These are phyloP conservation scores for Pemphigus obesinymphae DNA, from an alignment of 1,140 invertebrate genomes.

Conservation along the genomic window DNA sequence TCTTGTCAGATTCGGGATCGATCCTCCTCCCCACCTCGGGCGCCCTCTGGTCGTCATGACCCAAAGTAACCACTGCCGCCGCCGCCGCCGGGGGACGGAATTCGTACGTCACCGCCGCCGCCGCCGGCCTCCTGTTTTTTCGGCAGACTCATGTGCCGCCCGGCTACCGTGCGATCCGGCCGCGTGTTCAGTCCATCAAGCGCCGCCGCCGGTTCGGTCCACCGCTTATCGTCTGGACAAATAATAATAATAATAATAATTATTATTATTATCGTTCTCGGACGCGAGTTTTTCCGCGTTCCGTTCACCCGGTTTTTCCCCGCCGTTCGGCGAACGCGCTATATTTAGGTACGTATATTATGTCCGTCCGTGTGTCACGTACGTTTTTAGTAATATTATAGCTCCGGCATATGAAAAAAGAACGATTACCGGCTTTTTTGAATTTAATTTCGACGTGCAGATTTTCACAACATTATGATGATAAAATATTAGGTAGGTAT, in stretches of 20 bases:
- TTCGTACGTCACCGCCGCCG: constrained; percentile 9
- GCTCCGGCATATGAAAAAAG: too few species aligned
- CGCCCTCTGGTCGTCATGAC: constrained; percentile 40
- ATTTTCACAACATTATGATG: too few species aligned
- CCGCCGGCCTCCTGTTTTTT: background rate
- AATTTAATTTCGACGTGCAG: too few species aligned
- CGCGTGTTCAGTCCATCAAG: constrained; percentile 36
- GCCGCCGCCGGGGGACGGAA: background rate
- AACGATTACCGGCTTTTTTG: too few species aligned
- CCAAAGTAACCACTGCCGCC: constrained; percentile 33
- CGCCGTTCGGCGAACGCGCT: background rate
- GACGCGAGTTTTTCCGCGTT: background rate
- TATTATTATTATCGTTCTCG: background rate
- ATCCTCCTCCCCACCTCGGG: constrained; percentile 29
- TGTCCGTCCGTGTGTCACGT: too few species aligned
- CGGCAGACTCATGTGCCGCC: constrained; percentile 35
- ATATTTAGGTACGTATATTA: background rate
- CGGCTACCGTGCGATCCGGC: constrained; percentile 26
- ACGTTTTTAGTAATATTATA: too few species aligned
- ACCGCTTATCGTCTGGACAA: background rate
- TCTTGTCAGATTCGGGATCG: constrained; percentile 36
- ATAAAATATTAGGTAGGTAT: too few species aligned
- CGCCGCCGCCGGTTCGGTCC: background rate
- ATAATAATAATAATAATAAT: too few species aligned
- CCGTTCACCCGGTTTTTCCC: background rate